These are phyloP conservation scores for Chitala chitala DNA, from an alignment of 2,113 vertebrate species.

Conservation along the genomic window DNA sequence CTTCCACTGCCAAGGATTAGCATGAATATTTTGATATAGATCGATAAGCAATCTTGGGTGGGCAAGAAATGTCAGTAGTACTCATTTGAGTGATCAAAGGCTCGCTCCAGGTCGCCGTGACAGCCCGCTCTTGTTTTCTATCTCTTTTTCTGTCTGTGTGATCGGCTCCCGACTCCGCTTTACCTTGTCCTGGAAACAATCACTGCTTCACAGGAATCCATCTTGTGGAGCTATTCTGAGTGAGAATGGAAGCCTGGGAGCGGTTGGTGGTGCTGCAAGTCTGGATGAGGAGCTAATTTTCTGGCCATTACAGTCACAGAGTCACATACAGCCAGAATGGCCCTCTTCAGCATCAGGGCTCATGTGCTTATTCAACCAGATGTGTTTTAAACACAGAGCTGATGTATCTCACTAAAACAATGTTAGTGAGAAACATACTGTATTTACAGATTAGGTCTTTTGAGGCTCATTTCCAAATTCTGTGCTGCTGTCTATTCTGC, in stretches of 20 bases:
- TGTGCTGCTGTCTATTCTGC: too few relatives aligned
- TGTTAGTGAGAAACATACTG: neutral
- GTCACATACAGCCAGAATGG: slow-evolving; percentile 38
- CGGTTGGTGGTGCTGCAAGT: slow-evolving; percentile 40
- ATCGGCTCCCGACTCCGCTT: slow-evolving; percentile 66
- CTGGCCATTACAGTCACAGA: slow-evolving; percentile 47
- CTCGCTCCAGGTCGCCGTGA: slow-evolving; percentile 77
- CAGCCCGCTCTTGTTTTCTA: slow-evolving; percentile 93
- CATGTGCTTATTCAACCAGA: slow-evolving; percentile 44
- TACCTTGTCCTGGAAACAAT: slow-evolving; percentile 86
- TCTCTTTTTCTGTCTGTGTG: slow-evolving; percentile 74
- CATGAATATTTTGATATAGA: slow-evolving; percentile 99
- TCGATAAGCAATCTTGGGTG: slow-evolving; percentile 99
- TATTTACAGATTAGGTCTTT: too few relatives aligned
- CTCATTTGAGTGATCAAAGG: slow-evolving; percentile 99
- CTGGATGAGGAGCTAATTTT: slow-evolving; percentile 65
- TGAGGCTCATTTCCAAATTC: too few relatives aligned
- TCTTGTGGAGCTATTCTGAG: slow-evolving; percentile 72
- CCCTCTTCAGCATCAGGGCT: slow-evolving; percentile 53
- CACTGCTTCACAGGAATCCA: slow-evolving; percentile 82
- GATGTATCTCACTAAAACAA: neutral
- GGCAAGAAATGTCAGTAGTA: slow-evolving; percentile 99
- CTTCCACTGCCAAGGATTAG: slow-evolving; percentile 89
- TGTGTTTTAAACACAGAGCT: neutral
- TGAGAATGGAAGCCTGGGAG: slow-evolving; percentile 65